Evolutionary conservation across 2,797 vertebrate species (phyloP).

Genomic region (Arrhamphus sclerolepis): DNA sequence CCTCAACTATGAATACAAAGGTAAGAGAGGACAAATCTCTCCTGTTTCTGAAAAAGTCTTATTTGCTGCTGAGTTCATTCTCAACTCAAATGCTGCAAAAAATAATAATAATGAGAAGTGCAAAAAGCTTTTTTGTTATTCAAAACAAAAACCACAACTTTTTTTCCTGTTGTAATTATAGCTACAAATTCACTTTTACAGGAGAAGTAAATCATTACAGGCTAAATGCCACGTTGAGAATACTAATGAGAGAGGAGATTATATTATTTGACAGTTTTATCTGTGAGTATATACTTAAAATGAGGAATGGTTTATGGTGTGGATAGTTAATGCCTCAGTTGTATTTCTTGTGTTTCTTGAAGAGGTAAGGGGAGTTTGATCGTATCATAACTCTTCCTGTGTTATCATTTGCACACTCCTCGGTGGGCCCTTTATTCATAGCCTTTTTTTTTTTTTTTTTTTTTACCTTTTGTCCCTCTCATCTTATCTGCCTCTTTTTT

Average conservation of each 20-base stretch:
- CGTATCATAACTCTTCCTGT: too few species aligned
- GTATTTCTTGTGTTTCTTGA: too few species aligned
- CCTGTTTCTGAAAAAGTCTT: conserved; percentile 16
- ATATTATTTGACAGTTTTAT: conserved; percentile 18
- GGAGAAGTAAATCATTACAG: background rate
- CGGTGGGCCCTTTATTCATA: too few species aligned
- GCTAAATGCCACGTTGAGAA: conserved; percentile 8
- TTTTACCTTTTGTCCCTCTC: background rate
- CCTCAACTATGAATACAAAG: conserved; percentile 85
- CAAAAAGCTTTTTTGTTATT: conserved; percentile 13
- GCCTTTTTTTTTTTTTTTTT: too few species aligned
- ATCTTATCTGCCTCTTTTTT: background rate
- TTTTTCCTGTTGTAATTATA: conserved; percentile 22
- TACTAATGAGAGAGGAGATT: conserved; percentile 15
- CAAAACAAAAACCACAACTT: too few species aligned
- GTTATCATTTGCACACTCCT: too few species aligned
- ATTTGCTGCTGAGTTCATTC: conserved; percentile 11
- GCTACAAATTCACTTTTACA: conserved; percentile 13
- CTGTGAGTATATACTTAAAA: conserved; percentile 4
- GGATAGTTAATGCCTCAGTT: too few species aligned
- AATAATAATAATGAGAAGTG: background rate
- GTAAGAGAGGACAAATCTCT: conserved; percentile 61
- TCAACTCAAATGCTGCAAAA: conserved; percentile 3
- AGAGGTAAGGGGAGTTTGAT: too few species aligned
- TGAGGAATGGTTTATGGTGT: too few species aligned